These are phyloP conservation scores for Oxyruncus cristatus DNA, from an alignment of 2,113 vertebrate genomes.

Conservation along the genomic window DNA sequence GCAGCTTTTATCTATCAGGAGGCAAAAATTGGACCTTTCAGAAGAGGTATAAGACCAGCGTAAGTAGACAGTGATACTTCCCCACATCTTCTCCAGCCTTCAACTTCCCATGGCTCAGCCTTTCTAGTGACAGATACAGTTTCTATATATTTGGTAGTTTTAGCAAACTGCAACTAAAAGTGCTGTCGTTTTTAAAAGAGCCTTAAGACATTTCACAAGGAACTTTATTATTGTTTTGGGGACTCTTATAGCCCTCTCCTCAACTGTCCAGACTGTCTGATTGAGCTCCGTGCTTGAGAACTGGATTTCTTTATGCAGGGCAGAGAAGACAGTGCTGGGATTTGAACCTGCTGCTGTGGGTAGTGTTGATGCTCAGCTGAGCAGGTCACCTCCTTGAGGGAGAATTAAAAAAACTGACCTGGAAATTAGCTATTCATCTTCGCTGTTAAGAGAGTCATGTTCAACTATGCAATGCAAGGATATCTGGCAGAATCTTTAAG, in stretches of 20 bases:
- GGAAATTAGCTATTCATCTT: constrained; percentile 26
- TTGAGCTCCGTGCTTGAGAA: neutral
- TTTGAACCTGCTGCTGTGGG: neutral
- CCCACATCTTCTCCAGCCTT: neutral
- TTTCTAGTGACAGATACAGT: neutral
- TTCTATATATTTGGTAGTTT: neutral
- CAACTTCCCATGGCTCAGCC: neutral
- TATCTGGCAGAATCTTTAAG: neutral
- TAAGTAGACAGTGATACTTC: neutral
- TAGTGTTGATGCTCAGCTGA: neutral
- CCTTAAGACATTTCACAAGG: neutral
- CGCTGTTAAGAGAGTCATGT: neutral
- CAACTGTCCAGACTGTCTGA: neutral
- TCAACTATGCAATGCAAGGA: neutral
- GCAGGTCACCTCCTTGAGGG: neutral
- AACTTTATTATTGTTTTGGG: neutral
- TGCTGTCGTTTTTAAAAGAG: neutral
- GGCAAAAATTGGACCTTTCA: neutral
- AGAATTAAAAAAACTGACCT: neutral
- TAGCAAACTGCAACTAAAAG: neutral
- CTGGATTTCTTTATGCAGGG: neutral
- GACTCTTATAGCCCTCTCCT: neutral
- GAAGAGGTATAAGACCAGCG: neutral
- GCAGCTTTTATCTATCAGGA: neutral
- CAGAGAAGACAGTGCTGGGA: neutral